phyloP scores from a whole-genome alignment of 2,113 vertebrate species.

The Actenoides lindsayi region DNA sequence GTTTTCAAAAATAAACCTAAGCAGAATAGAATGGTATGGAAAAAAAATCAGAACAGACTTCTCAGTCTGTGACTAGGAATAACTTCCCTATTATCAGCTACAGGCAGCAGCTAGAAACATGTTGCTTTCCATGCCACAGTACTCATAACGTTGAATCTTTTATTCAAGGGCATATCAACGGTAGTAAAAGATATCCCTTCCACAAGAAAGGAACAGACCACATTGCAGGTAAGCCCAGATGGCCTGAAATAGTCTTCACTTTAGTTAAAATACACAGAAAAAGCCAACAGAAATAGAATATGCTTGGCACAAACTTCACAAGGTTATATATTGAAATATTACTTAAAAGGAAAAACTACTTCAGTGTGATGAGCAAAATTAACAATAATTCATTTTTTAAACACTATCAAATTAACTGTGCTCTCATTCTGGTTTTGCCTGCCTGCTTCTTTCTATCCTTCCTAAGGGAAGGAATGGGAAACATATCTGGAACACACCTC shows the following conservation, averaged over 20 bases:
- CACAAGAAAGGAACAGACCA: neutral
- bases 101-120: neutral
- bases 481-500: rapidly evolving
- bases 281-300: neutral
- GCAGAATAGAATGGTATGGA: neutral
- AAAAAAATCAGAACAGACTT: neutral
- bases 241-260: neutral
- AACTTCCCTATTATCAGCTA: neutral
- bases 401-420: neutral
- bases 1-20: neutral
- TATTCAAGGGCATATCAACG: neutral
- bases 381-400: neutral
- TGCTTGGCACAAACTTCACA: neutral
- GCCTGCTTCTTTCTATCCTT: neutral
- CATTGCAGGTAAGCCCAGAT: neutral
- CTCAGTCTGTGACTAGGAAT: neutral
- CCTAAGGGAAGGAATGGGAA: neutral
- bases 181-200: neutral
- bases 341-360: neutral
- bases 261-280: neutral
- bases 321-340: neutral
- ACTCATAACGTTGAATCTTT: neutral
- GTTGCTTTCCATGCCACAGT: neutral
- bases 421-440: neutral
- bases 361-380: neutral